Evolutionary conservation across 2,888 invertebrate species (phyloP), one percentile per base, ranked within the genome.

Genomic region (Fragum whitleyi): DNA sequence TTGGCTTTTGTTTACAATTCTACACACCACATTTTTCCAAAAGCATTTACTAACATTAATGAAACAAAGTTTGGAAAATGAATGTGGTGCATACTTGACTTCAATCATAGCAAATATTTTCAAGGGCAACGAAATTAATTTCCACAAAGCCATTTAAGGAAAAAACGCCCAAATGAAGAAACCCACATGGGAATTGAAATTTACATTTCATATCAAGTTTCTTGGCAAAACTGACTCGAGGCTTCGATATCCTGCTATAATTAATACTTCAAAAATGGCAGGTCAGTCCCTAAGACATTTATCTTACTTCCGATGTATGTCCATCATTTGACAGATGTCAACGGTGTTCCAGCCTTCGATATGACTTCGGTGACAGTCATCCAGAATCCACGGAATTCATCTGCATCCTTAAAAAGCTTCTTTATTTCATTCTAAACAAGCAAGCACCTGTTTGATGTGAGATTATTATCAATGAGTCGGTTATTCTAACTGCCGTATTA

Each of bases 261-360:
- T 79, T 70, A 79, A 79, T 79, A 75, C 53, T 75, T 75, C 75
- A 67, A 79, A 42, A 74, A n/a, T 61, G 74, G 51, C 65, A 74
- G 65, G 21, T 65, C 55, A 39, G 65, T 53, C 42, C 61, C 23
- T 29, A 53, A 74, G 29, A 65, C 74, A 74, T 74, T 55, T 74
- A 74, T 74, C 59, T 74, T 74, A 74, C 65, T 74, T 74, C 65
- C 39, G 55, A 70, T 29, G 32, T 65, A 65, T 23, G 32, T 59
- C 32, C 42, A 39, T 61, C 59, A 59, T 70, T 70, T 53, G 70
- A 70, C 55, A 70, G 39, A 55, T 70, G 70, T 55, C 70, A 70
- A 21, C 65, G 42, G n/a, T 16, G 11, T 42, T 19, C 42, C 26
- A 39, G 42, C 42, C 62, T 65, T 16, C 39, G 23, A 65, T 65